phyloP scores from a whole-genome alignment of 1,140 invertebrate genomes.

The Orussus abietinus region DNA sequence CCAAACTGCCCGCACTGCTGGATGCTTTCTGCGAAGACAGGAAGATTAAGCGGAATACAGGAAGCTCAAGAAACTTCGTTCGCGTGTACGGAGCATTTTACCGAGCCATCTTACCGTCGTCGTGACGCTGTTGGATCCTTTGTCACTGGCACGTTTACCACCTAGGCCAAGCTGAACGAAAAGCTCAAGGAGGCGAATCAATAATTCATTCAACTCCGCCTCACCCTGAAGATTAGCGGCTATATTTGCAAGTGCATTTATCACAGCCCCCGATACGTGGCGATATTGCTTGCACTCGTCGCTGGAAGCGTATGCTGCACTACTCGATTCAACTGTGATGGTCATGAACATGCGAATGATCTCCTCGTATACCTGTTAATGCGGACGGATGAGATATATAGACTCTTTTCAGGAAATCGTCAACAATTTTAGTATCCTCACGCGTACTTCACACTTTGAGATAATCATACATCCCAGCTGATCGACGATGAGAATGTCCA shows the following conservation, averaged over 20 bases:
- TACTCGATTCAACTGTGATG: constrained; percentile 90
- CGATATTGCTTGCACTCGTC: constrained; percentile 76
- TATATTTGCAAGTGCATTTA: constrained; percentile 92
- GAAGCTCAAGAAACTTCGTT: too few species aligned
- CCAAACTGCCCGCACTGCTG: constrained; percentile 92
- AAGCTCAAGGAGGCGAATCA: constrained; percentile 85
- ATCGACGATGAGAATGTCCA: constrained; percentile 94
- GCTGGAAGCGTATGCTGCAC: constrained; percentile 75
- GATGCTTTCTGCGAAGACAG: constrained; percentile 71
- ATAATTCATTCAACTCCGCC: constrained; percentile 78
- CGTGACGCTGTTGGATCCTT: constrained; percentile 62
- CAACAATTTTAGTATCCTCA: too few species aligned
- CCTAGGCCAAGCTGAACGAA: constrained; percentile 97
- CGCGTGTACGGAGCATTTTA: too few species aligned
- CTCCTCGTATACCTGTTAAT: constrained; percentile 74
- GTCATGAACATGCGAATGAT: constrained; percentile 99
- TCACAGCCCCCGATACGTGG: constrained; percentile 91
- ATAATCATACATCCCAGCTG: constrained; percentile 97
- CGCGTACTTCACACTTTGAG: constrained; percentile 74
- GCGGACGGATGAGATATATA: neutral
- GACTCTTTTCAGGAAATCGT: too few species aligned
- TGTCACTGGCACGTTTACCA: constrained; percentile 89
- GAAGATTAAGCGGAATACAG: too few species aligned
- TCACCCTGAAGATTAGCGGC: constrained; percentile 90
- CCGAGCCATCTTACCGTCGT: constrained; percentile 58